These are phyloP conservation scores for Caenorhabditis angaria DNA, from an alignment of 2,888 invertebrate species.

Conservation along the genomic window DNA sequence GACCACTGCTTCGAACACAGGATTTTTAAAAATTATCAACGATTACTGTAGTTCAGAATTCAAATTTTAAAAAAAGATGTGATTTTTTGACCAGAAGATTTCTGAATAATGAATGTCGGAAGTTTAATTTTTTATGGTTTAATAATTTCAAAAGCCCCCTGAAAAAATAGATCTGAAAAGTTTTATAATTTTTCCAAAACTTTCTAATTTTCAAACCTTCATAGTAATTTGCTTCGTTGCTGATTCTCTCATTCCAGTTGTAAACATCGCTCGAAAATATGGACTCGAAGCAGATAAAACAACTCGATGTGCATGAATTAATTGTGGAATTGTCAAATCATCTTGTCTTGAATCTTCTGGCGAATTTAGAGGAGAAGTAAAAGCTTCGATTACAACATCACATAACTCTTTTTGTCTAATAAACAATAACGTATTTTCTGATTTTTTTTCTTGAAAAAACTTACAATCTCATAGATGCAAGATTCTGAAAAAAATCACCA, in stretches of 20 bases:
- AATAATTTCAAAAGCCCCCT: too few relatives aligned
- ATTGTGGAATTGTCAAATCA: conserved; percentile 11
- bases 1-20: too few relatives aligned
- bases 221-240: conserved; percentile 1
- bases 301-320: conserved; percentile 41
- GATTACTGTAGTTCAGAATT: too few relatives aligned
- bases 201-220: conserved; percentile 17
- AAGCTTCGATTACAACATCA: conserved; percentile 38
- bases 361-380: conserved; percentile 10
- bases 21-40: too few relatives aligned
- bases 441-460: too few relatives aligned
- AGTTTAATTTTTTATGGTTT: too few relatives aligned
- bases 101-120: too few relatives aligned
- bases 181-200: neutral
- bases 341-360: conserved; percentile 24
- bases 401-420: conserved; percentile 32
- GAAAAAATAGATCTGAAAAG: too few relatives aligned
- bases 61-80: too few relatives aligned
- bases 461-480: conserved; percentile 34
- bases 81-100: too few relatives aligned
- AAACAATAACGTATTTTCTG: too few relatives aligned
- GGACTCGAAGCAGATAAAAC: conserved; percentile 42
- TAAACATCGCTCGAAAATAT: conserved; percentile 53
- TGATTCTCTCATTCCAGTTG: conserved; percentile 28
- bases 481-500: conserved; percentile 35